Percentiles rank a stretch among this genome's conserved stretches.
These are phyloP conservation scores for Neodiprion fabricii DNA, from an alignment of 1,140 invertebrate species.

Conservation along the genomic window DNA sequence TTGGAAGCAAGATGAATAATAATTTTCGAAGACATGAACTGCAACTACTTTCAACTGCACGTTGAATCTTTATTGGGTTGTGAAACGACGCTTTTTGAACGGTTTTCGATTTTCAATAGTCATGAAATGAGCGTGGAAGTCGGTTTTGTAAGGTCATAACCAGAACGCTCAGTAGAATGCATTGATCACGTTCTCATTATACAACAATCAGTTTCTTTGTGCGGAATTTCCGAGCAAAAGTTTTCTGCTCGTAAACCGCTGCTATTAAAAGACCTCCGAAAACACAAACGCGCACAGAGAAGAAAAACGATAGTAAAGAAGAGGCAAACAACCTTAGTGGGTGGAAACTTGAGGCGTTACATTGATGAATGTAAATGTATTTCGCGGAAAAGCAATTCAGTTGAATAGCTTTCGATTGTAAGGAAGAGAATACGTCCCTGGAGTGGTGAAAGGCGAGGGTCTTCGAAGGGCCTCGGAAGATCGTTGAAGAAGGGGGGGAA, in stretches of 20 bases:
- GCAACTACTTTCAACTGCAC: too few relatives aligned
- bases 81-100: too few relatives aligned
- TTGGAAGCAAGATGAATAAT: too few relatives aligned
- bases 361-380: conserved; percentile 6
- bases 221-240: not conserved
- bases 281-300: too few relatives aligned
- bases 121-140: too few relatives aligned
- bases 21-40: too few relatives aligned
- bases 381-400: not conserved
- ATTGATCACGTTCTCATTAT: not conserved
- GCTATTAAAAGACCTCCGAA: too few relatives aligned
- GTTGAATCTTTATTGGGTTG: too few relatives aligned
- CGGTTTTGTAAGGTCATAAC: too few relatives aligned
- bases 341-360: conserved; percentile 2
- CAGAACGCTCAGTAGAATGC: too few relatives aligned
- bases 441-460: not conserved
- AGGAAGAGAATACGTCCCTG: not conserved
- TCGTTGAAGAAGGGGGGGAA: not conserved
- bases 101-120: too few relatives aligned
- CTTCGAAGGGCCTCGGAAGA: not conserved
- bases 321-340: not conserved
- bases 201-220: not conserved
- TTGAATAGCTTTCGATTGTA: not conserved
- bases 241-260: not conserved
- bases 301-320: not conserved